These are phyloP conservation scores for Agrochola macilenta DNA, from an alignment of 2,888 invertebrate genomes.

Conservation along the genomic window DNA sequence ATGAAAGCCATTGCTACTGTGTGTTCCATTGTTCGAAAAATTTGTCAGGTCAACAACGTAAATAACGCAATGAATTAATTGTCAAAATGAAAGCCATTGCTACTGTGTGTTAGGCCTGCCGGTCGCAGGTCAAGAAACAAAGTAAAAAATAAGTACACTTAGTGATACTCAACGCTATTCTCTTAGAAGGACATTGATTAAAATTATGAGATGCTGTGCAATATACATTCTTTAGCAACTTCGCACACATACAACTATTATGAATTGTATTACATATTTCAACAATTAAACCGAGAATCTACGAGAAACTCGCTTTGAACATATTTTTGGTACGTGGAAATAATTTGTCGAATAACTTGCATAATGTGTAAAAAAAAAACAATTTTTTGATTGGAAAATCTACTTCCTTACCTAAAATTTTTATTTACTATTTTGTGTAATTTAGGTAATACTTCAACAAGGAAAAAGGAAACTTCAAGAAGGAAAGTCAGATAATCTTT, in stretches of 20 bases:
- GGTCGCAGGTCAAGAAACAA: too few species aligned
- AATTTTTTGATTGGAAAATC: too few species aligned
- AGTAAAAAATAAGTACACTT: too few species aligned
- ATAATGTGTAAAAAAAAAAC: too few species aligned
- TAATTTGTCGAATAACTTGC: not conserved
- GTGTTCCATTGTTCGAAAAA: too few species aligned
- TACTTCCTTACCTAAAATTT: not conserved
- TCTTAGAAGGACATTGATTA: not conserved
- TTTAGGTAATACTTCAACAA: not conserved
- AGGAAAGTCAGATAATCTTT: not conserved
- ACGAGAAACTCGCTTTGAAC: not conserved
- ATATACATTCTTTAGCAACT: not conserved
- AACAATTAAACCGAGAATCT: not conserved
- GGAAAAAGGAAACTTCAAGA: too few species aligned
- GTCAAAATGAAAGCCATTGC: too few species aligned
- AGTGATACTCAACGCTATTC: not conserved
- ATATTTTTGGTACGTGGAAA: not conserved
- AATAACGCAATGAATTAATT: too few species aligned
- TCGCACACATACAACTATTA: not conserved
- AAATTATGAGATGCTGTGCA: not conserved
- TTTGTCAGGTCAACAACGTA: too few species aligned
- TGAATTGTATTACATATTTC: not conserved
- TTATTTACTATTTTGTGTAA: not conserved
- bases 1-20: too few species aligned
- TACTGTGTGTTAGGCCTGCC: too few species aligned